phyloP scores from a whole-genome alignment of 2,113 vertebrate genomes.

The Strix uralensis region DNA sequence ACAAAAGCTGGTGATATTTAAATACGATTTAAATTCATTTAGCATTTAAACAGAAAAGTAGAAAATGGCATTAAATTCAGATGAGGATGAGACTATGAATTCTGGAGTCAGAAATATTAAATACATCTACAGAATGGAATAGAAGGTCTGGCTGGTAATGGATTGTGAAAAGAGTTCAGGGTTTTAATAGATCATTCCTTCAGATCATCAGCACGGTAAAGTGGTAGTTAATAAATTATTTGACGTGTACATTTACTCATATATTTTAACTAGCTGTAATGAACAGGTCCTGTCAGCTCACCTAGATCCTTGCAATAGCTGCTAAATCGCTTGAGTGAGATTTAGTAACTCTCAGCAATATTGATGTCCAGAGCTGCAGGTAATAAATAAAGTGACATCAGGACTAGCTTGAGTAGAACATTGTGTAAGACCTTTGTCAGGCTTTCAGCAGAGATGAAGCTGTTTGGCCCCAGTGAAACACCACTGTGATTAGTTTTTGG shows the following conservation, averaged over 20 bases:
- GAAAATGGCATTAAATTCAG: constrained; percentile 59
- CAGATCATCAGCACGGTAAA: neutral
- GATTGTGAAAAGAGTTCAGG: constrained; percentile 17
- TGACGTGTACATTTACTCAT: neutral
- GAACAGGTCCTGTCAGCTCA: constrained; percentile 39
- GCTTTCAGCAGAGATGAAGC: neutral
- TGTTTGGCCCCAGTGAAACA: neutral
- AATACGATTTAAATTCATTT: constrained; percentile 57
- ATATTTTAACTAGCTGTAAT: constrained; percentile 45
- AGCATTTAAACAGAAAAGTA: constrained; percentile 45
- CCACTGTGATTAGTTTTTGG: neutral
- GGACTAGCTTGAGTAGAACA: neutral
- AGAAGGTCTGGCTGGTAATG: constrained; percentile 3
- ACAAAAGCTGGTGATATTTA: constrained; percentile 47
- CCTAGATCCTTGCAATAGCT: neutral
- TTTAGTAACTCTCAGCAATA: constrained; percentile 46
- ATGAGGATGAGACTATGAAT: neutral
- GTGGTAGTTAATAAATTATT: constrained; percentile 66
- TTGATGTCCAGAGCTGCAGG: constrained; percentile 24
- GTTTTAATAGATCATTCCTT: constrained; percentile 57
- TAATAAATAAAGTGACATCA: neutral
- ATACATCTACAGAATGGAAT: neutral
- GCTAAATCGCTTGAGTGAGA: constrained; percentile 17
- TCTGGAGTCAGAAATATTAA: constrained; percentile 17
- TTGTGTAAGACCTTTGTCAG: neutral